Percentiles rank a stretch among this genome's conserved stretches.
These are phyloP conservation scores for Cheilosia variabilis DNA, from an alignment of 2,888 invertebrate genomes.

Conservation along the genomic window DNA sequence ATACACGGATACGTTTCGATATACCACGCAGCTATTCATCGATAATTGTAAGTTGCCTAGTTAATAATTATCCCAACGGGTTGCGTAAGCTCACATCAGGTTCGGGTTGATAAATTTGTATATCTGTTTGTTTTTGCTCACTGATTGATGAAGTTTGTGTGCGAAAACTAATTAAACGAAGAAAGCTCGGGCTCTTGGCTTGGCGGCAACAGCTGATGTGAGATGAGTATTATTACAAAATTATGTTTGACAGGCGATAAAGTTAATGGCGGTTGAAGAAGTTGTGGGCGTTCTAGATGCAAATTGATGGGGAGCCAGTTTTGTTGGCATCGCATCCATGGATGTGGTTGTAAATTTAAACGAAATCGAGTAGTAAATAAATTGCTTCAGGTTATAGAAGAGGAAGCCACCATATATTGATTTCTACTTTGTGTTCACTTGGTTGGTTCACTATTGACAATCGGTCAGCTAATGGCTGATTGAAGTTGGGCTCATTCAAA, in stretches of 20 bases:
- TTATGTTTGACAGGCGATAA: constrained; percentile 53
- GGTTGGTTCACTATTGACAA: too few species aligned
- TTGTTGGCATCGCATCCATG: not conserved
- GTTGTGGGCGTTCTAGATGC: constrained; percentile 53
- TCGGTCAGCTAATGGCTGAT: too few species aligned
- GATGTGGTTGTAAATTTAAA: not conserved
- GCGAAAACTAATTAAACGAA: constrained; percentile 61
- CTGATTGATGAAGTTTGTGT: constrained; percentile 65
- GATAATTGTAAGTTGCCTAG: constrained; percentile 77
- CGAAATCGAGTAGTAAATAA: not conserved
- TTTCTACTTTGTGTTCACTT: too few species aligned
- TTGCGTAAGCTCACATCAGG: constrained; percentile 50
- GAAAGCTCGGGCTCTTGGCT: constrained; percentile 9
- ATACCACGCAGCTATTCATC: constrained; percentile 76
- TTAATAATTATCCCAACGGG: constrained; percentile 64
- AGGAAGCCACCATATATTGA: too few species aligned
- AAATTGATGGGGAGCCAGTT: constrained; percentile 42
- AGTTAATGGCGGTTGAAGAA: constrained; percentile 54
- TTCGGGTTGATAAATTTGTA: constrained; percentile 47
- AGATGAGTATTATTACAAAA: constrained; percentile 15
- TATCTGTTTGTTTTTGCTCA: constrained; percentile 29
- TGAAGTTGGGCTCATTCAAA: too few species aligned
- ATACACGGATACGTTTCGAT: constrained; percentile 80
- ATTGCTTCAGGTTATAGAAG: too few species aligned
- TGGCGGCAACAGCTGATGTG: not conserved